Evolutionary conservation across 2,888 invertebrate genomes (phyloP).

Genomic region (Alitta virens): DNA sequence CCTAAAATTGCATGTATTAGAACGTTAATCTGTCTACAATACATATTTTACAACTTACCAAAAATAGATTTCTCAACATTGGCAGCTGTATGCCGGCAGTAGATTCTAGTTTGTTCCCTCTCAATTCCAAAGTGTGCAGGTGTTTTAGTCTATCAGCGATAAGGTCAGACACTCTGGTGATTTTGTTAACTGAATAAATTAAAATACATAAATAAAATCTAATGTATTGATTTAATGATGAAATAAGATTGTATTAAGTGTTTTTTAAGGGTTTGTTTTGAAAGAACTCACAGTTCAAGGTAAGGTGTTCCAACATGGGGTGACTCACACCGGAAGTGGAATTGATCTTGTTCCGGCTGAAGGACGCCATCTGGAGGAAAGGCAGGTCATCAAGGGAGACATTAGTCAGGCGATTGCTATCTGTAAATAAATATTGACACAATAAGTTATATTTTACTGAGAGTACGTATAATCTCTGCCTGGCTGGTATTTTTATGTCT

Average conservation of each 20-base stretch:
- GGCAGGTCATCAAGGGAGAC: conserved; percentile 52
- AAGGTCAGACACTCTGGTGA: conserved; percentile 44
- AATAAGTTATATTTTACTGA: too few relatives aligned
- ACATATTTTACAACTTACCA: too few relatives aligned
- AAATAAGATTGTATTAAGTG: too few relatives aligned
- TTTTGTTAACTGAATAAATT: conserved; percentile 46
- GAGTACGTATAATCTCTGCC: too few relatives aligned
- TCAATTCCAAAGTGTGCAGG: conserved; percentile 52
- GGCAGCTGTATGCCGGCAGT: conserved; percentile 52
- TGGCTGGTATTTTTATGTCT: too few relatives aligned
- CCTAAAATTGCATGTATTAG: too few relatives aligned
- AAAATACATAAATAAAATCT: not conserved
- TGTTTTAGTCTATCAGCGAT: conserved; percentile 41
- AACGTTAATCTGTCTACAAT: too few relatives aligned
- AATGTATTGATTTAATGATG: not conserved
- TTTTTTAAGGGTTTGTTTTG: too few relatives aligned
- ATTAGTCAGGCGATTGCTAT: conserved; percentile 43
- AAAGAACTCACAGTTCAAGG: conserved; percentile 49
- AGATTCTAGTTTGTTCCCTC: conserved; percentile 52
- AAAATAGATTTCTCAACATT: conserved; percentile 54
- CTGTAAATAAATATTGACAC: too few relatives aligned
- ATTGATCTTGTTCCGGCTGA: conserved; percentile 52
- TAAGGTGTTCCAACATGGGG: conserved; percentile 53
- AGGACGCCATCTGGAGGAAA: conserved; percentile 51
- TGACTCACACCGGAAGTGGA: conserved; percentile 52